Evolutionary conservation across 1,140 invertebrate genomes (phyloP).

Genomic region (Mercenaria mercenaria): DNA sequence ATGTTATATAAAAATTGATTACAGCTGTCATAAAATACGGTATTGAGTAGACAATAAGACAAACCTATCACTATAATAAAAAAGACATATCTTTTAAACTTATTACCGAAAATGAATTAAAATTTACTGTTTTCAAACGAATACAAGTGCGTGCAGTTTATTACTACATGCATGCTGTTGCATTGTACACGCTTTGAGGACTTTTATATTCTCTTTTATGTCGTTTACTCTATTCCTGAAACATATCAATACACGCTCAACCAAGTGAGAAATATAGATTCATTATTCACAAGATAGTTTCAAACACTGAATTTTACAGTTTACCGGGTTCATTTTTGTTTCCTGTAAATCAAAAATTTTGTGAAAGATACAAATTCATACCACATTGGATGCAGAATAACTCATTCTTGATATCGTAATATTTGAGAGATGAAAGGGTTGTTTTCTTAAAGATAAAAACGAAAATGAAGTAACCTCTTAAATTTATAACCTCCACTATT

Average conservation of each 20-base stretch:
- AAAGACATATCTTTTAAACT: too few relatives aligned
- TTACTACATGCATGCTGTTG: neutral
- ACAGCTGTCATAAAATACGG: too few relatives aligned
- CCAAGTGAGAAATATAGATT: neutral
- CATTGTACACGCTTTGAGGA: neutral
- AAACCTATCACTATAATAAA: too few relatives aligned
- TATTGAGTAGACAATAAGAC: too few relatives aligned
- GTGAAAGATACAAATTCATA: constrained; percentile 63
- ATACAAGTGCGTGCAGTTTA: neutral
- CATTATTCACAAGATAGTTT: constrained; percentile 9
- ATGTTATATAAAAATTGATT: too few relatives aligned
- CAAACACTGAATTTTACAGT: constrained; percentile 16
- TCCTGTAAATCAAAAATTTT: constrained; percentile 47
- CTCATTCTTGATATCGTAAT: constrained; percentile 61
- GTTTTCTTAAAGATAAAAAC: constrained; percentile 63
- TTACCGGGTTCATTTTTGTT: constrained; percentile 37
- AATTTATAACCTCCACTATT: constrained; percentile 51
- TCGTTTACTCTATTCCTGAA: neutral
- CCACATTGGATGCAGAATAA: constrained; percentile 59
- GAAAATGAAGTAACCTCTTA: constrained; percentile 62
- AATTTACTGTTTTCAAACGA: too few relatives aligned
- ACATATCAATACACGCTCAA: neutral
- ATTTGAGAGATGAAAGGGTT: constrained; percentile 50
- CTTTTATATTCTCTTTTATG: neutral
- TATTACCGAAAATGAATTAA: too few relatives aligned